Percentiles rank a stretch among this genome's conserved stretches.
Conservation (phyloP, 2,888 invertebrate species). For the Marronus borbonicus region DNA sequence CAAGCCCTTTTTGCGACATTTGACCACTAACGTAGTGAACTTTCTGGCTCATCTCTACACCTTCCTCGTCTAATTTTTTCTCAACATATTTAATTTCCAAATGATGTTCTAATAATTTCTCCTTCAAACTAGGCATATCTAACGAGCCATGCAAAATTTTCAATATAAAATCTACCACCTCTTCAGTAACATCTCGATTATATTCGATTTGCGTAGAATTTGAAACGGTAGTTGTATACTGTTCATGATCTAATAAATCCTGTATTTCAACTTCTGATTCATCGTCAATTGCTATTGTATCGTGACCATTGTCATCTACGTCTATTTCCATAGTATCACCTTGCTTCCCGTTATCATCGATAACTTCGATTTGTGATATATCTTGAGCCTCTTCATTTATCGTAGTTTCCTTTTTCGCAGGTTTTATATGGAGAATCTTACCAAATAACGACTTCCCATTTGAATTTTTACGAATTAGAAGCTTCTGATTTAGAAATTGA, state of each 20-base stretch:
- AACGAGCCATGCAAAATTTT: constrained; percentile 64
- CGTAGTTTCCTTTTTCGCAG: not conserved
- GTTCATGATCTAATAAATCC: constrained; percentile 11
- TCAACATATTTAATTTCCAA: constrained; percentile 60
- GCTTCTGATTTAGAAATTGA: constrained; percentile 48
- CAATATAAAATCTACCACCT: constrained; percentile 59
- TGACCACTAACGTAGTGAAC: constrained; percentile 58
- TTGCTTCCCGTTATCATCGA: not conserved
- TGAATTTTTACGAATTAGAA: constrained; percentile 52
- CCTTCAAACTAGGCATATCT: constrained; percentile 63
- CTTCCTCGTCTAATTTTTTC: constrained; percentile 52
- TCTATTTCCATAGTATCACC: not conserved
- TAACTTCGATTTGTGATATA: not conserved
- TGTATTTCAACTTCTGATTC: not conserved
- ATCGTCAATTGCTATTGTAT: not conserved
- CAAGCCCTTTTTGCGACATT: constrained; percentile 53
- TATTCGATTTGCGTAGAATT: not conserved
- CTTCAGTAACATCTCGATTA: constrained; percentile 30
- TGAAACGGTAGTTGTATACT: not conserved
- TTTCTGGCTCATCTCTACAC: constrained; percentile 53
- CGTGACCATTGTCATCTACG: not conserved
- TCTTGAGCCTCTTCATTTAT: not conserved
- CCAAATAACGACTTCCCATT: constrained; percentile 57
- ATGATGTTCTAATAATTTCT: constrained; percentile 59
- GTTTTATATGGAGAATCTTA: constrained; percentile 56